phyloP scores from a whole-genome alignment of 1,140 invertebrate genomes.

The Cydia strobilella region DNA sequence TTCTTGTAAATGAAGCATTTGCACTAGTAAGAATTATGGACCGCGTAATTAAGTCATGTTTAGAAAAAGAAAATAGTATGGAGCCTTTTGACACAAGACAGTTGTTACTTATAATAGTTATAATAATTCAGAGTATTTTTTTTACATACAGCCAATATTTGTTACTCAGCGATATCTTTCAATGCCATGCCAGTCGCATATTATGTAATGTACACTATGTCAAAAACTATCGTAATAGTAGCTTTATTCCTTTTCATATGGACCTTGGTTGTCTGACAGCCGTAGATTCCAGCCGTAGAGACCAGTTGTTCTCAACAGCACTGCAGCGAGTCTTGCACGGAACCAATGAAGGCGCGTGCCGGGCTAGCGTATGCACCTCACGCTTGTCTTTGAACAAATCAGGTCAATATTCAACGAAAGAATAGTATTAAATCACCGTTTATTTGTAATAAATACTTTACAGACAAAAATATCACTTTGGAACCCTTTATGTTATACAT shows the following conservation, averaged over 20 bases:
- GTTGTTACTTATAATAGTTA: no score
- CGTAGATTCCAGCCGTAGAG: conserved; percentile 49
- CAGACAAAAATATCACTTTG: conserved; percentile 53
- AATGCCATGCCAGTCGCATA: conserved; percentile 2
- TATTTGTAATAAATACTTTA: conserved; percentile 74
- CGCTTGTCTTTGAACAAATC: conserved; percentile 63
- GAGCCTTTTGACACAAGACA: no score
- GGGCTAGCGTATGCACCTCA: conserved; percentile 47
- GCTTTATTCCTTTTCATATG: conserved; percentile 18
- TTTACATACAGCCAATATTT: background rate
- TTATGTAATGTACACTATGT: background rate
- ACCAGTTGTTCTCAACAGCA: conserved; percentile 49
- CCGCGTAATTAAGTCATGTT: background rate
- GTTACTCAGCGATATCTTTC: background rate
- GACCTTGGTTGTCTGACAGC: conserved; percentile 35
- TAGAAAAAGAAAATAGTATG: background rate
- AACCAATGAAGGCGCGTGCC: conserved; percentile 48
- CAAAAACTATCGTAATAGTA: conserved; percentile 4
- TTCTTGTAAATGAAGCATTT: background rate
- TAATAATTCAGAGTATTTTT: background rate
- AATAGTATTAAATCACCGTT: conserved; percentile 65
- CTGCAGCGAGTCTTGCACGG: conserved; percentile 48
- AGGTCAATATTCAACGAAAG: conserved; percentile 68
- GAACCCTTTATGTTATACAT: conserved; percentile 73
- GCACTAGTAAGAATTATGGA: background rate